Evolutionary conservation across 2,888 invertebrate genomes (phyloP).

Genomic region (Piscicola geometra): DNA sequence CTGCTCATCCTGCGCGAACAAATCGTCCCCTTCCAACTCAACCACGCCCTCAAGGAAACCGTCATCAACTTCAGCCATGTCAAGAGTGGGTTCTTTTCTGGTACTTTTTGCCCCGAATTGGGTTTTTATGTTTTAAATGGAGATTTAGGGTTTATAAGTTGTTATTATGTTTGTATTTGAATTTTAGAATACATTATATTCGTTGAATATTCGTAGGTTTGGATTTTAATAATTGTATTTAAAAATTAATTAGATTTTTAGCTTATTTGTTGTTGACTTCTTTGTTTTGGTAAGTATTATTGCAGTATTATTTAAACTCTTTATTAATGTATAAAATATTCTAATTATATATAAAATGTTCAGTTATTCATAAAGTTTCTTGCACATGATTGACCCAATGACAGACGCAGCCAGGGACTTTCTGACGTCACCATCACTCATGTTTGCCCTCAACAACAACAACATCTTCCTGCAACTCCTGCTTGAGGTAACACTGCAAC

Average conservation of each 20-base stretch:
- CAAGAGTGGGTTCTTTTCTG: constrained; percentile 61
- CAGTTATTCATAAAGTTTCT: no score
- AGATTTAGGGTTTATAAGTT: no score
- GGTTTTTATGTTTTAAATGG: no score
- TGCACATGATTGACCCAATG: no score
- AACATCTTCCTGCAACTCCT: constrained; percentile 86
- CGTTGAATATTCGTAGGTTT: no score
- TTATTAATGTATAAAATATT: no score
- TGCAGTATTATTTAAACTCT: no score
- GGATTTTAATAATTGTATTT: no score
- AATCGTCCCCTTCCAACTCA: constrained; percentile 94
- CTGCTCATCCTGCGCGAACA: constrained; percentile 91
- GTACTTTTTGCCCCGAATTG: neutral
- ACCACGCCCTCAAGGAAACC: constrained; percentile 73
- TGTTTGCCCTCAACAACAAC: constrained; percentile 79
- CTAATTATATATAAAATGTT: no score
- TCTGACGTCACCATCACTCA: constrained; percentile 68
- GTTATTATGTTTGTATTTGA: neutral
- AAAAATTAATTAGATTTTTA: no score
- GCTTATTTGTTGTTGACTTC: no score
- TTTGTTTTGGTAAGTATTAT: no score
- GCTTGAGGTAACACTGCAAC: constrained; percentile 56
- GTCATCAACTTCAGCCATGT: constrained; percentile 87
- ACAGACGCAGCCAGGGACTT: constrained; percentile 60
- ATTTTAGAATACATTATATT: neutral